Base-by-base conservation (phyloP, 2,113 vertebrate species). In the Gallinago undulata region DNA sequence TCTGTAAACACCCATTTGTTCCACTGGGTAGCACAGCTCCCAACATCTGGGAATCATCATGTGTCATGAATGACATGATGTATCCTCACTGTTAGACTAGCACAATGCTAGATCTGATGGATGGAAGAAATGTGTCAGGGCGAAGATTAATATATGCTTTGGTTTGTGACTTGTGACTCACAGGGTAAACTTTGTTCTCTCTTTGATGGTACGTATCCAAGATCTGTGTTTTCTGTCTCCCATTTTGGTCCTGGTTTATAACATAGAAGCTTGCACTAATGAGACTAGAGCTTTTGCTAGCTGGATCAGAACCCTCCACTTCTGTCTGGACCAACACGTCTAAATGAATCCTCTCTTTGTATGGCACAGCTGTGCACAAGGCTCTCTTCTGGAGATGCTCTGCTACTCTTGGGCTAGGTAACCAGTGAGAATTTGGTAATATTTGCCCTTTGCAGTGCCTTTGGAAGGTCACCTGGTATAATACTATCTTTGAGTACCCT, bases 11-110 rank as follows among this genome's bases (percentile, higher is more conserved):
- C 95, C 92, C 95, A 74, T 97, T 98, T 92, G 97, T 96, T 98
- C 97, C 97, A 96, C 83, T 93, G 95, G 94, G 90, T 93, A 97
- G 89, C 60, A 82, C 48, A 89, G 84, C 93, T 95, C 88, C 97
- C 94, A 97, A 97, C 97, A 97, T 98, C 97, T 98, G 98, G 97
- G 97, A 98, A 64, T 87, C 89, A 98, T 98, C 96, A 96, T 86
- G 56, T 93, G 86, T 97, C 96, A 97, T 96, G 91, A 97, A 96
- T 97, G 97, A 97, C 97, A 98, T 96, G 94, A 98, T 96, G 92
- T 96, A 96, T 96, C 97, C 95, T 96, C 93, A 92, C 82, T 95
- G 95, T 96, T 95, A 97, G 94, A 97, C 84, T 47, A 97, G 96
- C 87, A 97, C 96, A 96, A 96, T 96, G 89, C 93, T 96, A 94